Evolutionary conservation across 2,888 invertebrate species (phyloP).

Genomic region (Drosophila differens): DNA sequence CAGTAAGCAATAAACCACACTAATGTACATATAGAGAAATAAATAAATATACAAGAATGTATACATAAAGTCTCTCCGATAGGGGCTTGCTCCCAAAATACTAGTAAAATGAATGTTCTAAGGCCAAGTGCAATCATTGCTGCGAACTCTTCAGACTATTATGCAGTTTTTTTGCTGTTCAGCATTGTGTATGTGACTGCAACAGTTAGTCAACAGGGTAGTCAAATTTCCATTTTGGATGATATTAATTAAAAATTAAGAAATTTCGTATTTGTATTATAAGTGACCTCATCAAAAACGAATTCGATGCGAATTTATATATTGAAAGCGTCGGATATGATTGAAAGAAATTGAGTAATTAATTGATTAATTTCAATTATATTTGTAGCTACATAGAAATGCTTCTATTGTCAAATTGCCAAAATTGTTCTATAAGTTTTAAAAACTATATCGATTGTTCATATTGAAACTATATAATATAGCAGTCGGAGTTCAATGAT

Average conservation of each 20-base stretch:
- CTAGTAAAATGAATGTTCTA: neutral
- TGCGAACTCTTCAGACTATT: neutral
- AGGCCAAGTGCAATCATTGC: neutral
- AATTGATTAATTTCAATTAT: neutral
- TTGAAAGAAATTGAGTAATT: neutral
- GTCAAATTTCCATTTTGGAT: neutral
- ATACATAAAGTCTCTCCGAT: neutral
- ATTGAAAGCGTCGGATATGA: neutral
- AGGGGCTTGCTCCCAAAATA: neutral
- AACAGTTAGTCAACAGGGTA: neutral
- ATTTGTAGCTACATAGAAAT: neutral
- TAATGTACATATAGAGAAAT: neutral
- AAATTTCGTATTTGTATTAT: neutral
- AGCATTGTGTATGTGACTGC: neutral
- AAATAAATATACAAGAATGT: neutral
- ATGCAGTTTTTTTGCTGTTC: neutral
- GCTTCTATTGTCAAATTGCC: neutral
- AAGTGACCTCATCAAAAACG: neutral
- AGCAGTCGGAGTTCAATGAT: neutral
- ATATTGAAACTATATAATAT: neutral
- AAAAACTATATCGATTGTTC: neutral
- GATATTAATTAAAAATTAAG: neutral
- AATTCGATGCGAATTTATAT: neutral
- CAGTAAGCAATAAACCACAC: slow-evolving; percentile 2
- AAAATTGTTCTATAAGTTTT: neutral